Evolutionary conservation across 2,113 vertebrate species (phyloP).

Genomic region (Heterotilapia buettikoferi): DNA sequence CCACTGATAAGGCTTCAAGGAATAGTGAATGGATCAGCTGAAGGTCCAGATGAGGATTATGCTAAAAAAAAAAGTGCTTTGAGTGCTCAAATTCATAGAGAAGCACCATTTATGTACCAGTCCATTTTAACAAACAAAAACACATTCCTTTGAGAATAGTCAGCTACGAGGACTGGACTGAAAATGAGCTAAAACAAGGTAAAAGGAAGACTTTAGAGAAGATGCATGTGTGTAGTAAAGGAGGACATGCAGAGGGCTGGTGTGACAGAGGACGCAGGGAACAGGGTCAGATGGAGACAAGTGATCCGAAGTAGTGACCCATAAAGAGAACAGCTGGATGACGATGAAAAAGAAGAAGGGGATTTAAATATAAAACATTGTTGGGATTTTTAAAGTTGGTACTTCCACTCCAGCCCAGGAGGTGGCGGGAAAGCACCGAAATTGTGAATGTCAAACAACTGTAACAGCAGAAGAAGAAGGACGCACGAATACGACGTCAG

Average conservation of each 20-base stretch:
- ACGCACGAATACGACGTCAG: constrained; percentile 6
- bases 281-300: not conserved
- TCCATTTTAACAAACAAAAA: not conserved
- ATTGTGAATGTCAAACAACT: not conserved
- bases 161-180: not conserved
- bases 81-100: not conserved
- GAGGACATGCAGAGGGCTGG: not conserved
- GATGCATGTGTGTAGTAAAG: not conserved
- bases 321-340: not conserved
- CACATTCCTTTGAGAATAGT: not conserved
- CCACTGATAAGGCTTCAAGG: not conserved
- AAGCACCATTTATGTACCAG: not conserved
- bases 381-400: not conserved
- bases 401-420: not conserved
- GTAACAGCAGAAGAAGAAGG: not conserved
- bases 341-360: not conserved
- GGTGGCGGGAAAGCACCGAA: not conserved
- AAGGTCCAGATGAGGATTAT: not conserved
- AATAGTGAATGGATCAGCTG: not conserved
- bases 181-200: not conserved
- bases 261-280: not conserved
- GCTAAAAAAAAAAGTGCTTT: not conserved
- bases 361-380: not conserved
- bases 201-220: not conserved
- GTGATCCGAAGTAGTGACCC: not conserved